Conservation (phyloP, 2,113 vertebrate genomes). For the Percina caprodes region DNA sequence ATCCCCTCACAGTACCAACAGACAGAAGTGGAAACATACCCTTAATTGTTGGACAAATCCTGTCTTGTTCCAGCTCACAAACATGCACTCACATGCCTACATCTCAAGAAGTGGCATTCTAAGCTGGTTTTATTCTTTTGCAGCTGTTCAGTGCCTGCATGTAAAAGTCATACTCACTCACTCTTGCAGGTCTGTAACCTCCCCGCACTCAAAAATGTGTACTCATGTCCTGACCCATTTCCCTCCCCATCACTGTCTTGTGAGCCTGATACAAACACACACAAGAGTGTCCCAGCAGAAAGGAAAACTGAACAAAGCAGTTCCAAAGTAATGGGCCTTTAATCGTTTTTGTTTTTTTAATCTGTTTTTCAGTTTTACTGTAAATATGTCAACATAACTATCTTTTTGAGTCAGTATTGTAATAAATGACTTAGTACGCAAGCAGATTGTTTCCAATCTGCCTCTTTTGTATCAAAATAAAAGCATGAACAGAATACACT, state of each 20-base stretch:
- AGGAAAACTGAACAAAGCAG: not conserved
- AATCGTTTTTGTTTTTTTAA: not conserved
- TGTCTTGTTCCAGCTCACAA: not conserved
- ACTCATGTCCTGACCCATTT: constrained; percentile 1
- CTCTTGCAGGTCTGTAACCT: not conserved
- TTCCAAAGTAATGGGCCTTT: too few relatives aligned
- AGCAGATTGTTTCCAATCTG: not conserved
- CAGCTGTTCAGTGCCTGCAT: too few relatives aligned
- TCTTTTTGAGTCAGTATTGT: not conserved
- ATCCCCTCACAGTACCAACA: too few relatives aligned
- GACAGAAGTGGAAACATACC: not conserved
- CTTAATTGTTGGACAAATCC: not conserved
- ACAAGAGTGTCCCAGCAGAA: not conserved
- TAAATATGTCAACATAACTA: not conserved
- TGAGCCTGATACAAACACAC: not conserved
- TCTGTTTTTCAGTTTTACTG: not conserved
- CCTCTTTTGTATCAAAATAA: not conserved
- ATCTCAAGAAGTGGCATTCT: not conserved
- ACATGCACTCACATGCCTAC: not conserved
- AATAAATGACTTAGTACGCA: not conserved
- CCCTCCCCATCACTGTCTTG: not conserved
- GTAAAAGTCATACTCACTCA: not conserved
- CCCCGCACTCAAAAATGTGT: not conserved
- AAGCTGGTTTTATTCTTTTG: not conserved
- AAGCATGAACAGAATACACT: not conserved